A percentile compares a stretch with the other conserved stretches of the same genome.
Evolutionary conservation across 1,140 invertebrate species (phyloP).

Genomic region (Cydia strobilella): DNA sequence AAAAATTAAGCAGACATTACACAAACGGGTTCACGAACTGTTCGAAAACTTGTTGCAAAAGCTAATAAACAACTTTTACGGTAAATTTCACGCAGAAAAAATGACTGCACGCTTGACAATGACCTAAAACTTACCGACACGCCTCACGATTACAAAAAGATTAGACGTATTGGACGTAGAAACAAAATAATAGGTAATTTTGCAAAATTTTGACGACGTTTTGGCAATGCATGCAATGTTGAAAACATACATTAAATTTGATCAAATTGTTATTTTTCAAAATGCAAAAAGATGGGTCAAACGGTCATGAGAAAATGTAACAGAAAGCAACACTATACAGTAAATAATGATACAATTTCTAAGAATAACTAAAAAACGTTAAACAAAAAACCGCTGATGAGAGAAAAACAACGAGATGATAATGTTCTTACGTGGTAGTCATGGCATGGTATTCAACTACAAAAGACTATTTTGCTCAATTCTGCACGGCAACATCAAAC

Average conservation of each 20-base stretch:
- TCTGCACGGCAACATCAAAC: too few relatives aligned
- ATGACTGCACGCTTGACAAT: slow-evolving; percentile 68
- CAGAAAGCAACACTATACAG: too few relatives aligned
- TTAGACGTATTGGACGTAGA: slow-evolving; percentile 9
- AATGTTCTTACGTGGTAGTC: too few relatives aligned
- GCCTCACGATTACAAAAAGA: slow-evolving; percentile 39
- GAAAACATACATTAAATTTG: background rate
- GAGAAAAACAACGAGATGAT: too few relatives aligned
- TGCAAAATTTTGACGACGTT: slow-evolving; percentile 7
- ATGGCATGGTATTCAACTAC: too few relatives aligned
- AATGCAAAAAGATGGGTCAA: background rate
- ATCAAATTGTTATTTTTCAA: background rate
- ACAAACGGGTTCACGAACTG: slow-evolving; percentile 57
- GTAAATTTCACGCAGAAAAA: slow-evolving; percentile 66
- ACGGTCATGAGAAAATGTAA: too few relatives aligned
- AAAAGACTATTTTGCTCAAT: too few relatives aligned
- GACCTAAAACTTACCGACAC: slow-evolving; percentile 55
- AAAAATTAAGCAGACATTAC: slow-evolving; percentile 41
- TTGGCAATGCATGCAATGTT: background rate
- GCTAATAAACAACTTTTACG: slow-evolving; percentile 58
- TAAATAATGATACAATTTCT: too few relatives aligned
- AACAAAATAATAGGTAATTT: slow-evolving; percentile 3
- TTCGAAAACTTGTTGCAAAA: slow-evolving; percentile 67
- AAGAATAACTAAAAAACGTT: too few relatives aligned
- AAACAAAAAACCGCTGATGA: too few relatives aligned